Evolutionary conservation across 2,888 invertebrate genomes (phyloP).

Genomic region (Agriopis aurantiaria): DNA sequence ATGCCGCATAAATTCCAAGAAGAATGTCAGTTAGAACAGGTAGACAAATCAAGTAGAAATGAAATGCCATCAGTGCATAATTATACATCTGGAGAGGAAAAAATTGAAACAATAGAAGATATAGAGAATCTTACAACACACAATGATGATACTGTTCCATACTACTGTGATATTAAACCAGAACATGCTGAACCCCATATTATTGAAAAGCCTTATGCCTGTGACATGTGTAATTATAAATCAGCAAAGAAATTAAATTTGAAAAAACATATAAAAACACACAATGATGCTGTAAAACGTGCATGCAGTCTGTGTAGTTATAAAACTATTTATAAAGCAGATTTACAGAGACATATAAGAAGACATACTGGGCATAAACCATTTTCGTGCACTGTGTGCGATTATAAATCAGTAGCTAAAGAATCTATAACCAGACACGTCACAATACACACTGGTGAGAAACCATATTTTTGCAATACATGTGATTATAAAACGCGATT

Average conservation of each 20-base stretch:
- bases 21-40: neutral
- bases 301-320: constrained; percentile 2
- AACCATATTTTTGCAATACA: constrained; percentile 1
- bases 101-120: neutral
- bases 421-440: neutral
- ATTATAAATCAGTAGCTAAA: constrained; percentile 1
- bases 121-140: neutral
- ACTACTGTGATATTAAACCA: neutral
- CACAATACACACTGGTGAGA: neutral
- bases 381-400: neutral
- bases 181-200: neutral
- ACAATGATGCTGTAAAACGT: neutral
- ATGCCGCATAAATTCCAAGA: neutral
- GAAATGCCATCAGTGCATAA: neutral
- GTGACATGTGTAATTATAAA: constrained; percentile 5
- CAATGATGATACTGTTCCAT: neutral
- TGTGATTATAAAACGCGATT: neutral
- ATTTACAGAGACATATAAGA: neutral
- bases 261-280: neutral
- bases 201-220: neutral
- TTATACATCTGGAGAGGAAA: neutral
- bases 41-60: neutral
- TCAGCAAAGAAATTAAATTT: neutral
- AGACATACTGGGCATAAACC: constrained; percentile 2
- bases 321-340: neutral